Conservation (phyloP, 2,888 invertebrate species). For the Amphipyra berbera region DNA sequence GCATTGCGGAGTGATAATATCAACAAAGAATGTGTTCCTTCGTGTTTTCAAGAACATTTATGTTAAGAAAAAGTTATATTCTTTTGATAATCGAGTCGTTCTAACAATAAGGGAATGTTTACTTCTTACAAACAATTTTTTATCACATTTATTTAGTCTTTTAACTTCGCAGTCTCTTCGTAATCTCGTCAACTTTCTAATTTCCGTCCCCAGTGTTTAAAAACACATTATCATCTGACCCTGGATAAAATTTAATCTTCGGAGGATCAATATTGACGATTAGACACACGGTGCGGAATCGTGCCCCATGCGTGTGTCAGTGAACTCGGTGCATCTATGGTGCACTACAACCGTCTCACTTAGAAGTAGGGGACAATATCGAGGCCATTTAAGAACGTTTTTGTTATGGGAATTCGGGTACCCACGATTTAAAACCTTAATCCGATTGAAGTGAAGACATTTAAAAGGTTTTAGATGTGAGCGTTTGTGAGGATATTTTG, state of each 20-base stretch:
- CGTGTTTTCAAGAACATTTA: no score
- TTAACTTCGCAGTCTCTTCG: constrained; percentile 17
- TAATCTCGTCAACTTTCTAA: constrained; percentile 39
- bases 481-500: background rate
- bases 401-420: constrained; percentile 55
- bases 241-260: constrained; percentile 40
- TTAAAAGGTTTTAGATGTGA: background rate
- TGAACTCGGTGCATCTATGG: constrained; percentile 68
- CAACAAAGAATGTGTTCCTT: no score
- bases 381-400: constrained; percentile 65
- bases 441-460: constrained; percentile 11
- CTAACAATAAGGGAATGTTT: no score
- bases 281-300: constrained; percentile 59
- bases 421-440: constrained; percentile 32
- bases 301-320: constrained; percentile 63
- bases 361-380: constrained; percentile 62
- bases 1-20: no score
- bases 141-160: constrained; percentile 25
- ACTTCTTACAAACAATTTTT: constrained; percentile 16
- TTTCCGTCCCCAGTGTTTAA: constrained; percentile 38
- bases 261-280: constrained; percentile 67
- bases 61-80: no score
- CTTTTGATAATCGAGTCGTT: no score
- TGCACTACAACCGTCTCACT: constrained; percentile 57
- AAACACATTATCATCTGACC: constrained; percentile 46